phyloP scores from a whole-genome alignment of 1,140 invertebrate genomes.

The Drosophila truncata region DNA sequence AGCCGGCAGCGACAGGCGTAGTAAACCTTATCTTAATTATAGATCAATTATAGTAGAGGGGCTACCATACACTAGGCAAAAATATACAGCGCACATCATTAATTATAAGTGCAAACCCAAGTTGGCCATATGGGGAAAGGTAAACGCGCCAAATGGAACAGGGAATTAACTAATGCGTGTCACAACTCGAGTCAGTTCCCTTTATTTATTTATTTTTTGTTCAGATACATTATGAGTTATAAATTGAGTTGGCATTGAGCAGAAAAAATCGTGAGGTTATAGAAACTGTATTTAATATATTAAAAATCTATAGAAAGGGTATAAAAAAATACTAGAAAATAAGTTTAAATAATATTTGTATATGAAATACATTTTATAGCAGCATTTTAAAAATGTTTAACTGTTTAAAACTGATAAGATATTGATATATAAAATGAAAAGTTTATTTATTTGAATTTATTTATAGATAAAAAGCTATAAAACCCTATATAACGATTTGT shows the following conservation, averaged over 20 bases:
- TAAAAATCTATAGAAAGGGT: not conserved
- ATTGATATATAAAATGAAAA: not conserved
- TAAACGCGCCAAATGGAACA: conserved; percentile 23
- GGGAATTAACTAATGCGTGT: conserved; percentile 32
- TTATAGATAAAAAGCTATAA: not conserved
- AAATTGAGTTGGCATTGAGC: conserved; percentile 13
- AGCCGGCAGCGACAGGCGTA: conserved; percentile 51
- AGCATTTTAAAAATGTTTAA: not conserved
- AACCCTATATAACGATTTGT: not conserved
- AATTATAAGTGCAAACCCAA: conserved; percentile 49
- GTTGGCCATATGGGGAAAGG: conserved; percentile 27
- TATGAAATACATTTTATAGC: not conserved
- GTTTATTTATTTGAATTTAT: not conserved
- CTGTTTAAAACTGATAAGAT: not conserved
- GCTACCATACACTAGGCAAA: conserved; percentile 26
- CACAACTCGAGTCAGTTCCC: conserved; percentile 16
- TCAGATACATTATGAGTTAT: conserved; percentile 10
- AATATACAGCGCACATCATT: conserved; percentile 41
- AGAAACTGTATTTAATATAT: not conserved
- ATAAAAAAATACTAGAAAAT: no score
- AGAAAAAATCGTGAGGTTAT: not conserved
- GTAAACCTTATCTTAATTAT: conserved; percentile 81
- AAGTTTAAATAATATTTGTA: not conserved
- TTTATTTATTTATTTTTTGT: conserved; percentile 2
- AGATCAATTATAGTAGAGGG: conserved; percentile 73